phyloP scores from a whole-genome alignment of 2,797 vertebrate genomes.

The Carcharodon carcharias region DNA sequence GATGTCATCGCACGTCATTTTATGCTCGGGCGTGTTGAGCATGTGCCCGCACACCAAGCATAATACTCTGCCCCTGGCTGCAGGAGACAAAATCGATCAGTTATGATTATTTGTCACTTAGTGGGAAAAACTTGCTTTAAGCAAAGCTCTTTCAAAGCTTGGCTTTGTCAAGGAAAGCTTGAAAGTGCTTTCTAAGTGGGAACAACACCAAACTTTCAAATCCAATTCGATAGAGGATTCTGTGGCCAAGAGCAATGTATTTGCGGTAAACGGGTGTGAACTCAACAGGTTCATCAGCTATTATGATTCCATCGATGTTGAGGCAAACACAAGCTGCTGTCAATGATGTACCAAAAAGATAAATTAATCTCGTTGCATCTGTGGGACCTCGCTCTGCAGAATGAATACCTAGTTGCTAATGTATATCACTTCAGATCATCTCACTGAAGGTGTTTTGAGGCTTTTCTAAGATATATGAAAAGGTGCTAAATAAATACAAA shows the following conservation, averaged over 20 bases:
- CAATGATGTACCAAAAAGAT: background rate
- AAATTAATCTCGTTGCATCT: background rate
- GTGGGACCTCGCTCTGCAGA: background rate
- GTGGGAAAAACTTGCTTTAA: background rate
- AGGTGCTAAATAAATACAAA: background rate
- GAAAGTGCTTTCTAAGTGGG: background rate
- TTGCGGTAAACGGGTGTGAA: background rate
- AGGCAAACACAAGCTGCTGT: background rate
- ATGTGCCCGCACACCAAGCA: too few relatives aligned
- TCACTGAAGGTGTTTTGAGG: background rate
- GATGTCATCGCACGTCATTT: too few relatives aligned
- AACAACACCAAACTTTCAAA: background rate
- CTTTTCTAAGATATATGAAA: background rate
- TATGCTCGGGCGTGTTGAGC: too few relatives aligned
- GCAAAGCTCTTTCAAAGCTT: background rate
- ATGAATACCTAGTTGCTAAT: background rate
- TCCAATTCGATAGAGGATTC: background rate
- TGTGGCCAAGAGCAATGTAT: background rate
- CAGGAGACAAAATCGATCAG: background rate
- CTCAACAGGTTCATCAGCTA: background rate
- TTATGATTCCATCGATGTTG: background rate
- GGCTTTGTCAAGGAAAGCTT: background rate
- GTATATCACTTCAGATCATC: background rate
- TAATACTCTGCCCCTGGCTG: background rate
- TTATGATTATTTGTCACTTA: background rate